A percentile compares a stretch with the other conserved stretches of the same genome.
Conservation (phyloP, 2,797 vertebrate genomes). For the Anableps anableps region DNA sequence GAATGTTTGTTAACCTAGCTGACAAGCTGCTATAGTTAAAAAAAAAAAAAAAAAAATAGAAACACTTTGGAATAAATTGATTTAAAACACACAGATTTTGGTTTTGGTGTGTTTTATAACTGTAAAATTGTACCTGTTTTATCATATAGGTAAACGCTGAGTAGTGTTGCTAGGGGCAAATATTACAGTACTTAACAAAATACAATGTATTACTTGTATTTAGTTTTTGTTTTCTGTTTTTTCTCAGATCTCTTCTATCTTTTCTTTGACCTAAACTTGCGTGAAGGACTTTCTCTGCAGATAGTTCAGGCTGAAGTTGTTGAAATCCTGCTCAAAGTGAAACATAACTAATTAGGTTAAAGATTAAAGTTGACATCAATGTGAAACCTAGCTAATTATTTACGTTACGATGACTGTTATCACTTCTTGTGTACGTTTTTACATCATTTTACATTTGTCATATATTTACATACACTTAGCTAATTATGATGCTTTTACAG, state of each 20-base stretch:
- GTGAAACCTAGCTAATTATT: background rate
- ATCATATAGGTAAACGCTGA: background rate
- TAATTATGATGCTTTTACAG: no score
- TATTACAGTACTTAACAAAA: background rate
- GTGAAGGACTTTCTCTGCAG: no score
- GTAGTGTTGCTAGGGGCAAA: background rate
- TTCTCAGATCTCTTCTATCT: background rate
- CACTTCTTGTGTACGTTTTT: background rate
- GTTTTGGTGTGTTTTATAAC: background rate
- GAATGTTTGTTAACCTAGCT: background rate
- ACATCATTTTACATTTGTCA: no score
- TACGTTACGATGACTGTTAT: background rate
- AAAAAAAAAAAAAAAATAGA: background rate
- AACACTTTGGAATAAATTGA: background rate
- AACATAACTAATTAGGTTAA: no score
- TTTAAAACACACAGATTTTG: background rate
- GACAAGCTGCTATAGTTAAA: background rate
- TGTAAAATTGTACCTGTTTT: background rate
- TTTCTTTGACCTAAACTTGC: no score
- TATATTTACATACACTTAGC: no score
- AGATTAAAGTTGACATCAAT: no score
- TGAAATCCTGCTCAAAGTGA: no score
- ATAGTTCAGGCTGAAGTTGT: no score
- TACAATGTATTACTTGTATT: no score
- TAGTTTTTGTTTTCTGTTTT: no score